A percentile compares a stretch with the other conserved stretches of the same genome.
Conservation (phyloP, 2,797 vertebrate genomes). For the Bradypodion pumilum region DNA sequence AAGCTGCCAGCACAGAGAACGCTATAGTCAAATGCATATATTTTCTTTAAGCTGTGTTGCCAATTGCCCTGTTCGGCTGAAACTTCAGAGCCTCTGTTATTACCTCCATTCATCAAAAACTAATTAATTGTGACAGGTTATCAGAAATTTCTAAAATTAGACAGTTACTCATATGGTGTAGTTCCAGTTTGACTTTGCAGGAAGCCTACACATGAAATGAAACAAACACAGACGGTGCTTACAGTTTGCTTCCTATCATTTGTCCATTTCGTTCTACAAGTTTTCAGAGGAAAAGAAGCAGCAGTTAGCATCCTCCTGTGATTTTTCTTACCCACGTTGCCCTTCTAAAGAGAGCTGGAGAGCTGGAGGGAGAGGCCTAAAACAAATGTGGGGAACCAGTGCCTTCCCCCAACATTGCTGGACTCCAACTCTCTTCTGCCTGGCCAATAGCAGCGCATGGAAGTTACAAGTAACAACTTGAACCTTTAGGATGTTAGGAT, state of each 20-base stretch:
- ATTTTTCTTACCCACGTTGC: neutral
- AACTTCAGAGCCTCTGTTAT: neutral
- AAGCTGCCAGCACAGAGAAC: neutral
- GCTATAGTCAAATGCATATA: neutral
- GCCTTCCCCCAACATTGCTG: neutral
- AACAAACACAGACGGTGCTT: neutral
- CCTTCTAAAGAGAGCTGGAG: neutral
- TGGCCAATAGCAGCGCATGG: neutral
- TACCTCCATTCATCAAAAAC: slow-evolving; percentile 12
- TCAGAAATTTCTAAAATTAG: neutral
- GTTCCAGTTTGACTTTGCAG: too few species aligned
- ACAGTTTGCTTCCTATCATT: neutral
- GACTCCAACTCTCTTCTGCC: neutral
- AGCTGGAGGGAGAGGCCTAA: neutral
- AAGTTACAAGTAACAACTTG: too few species aligned
- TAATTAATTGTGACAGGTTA: slow-evolving; percentile 19
- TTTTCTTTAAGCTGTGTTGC: slow-evolving; percentile 24
- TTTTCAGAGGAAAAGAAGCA: neutral
- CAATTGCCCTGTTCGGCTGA: neutral
- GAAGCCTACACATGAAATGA: neutral
- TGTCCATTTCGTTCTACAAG: neutral
- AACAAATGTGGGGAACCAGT: too few species aligned
- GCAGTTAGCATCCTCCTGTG: neutral
- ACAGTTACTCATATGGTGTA: neutral
- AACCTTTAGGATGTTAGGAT: too few species aligned